phyloP scores from a whole-genome alignment of 2,113 vertebrate genomes.

The Columba livia region DNA sequence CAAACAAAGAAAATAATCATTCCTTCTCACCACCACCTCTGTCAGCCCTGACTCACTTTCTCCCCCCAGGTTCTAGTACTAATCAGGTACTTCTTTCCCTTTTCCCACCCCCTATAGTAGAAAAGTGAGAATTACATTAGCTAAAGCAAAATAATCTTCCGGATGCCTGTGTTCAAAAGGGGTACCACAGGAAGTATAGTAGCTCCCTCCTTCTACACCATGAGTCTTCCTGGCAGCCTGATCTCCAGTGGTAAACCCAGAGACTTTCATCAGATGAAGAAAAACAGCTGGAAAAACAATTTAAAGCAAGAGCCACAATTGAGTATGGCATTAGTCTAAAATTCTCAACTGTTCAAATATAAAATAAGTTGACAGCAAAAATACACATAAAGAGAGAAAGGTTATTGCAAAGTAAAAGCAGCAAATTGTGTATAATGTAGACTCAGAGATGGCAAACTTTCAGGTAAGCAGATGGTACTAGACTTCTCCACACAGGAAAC shows the following conservation, averaged over 20 bases:
- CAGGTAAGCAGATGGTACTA: constrained; percentile 43
- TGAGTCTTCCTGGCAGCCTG: background rate
- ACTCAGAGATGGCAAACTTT: constrained; percentile 25
- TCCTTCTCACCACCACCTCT: background rate
- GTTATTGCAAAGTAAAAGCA: background rate
- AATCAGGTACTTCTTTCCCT: background rate
- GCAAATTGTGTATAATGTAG: background rate
- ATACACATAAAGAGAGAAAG: background rate
- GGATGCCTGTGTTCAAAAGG: background rate
- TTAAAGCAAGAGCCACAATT: background rate
- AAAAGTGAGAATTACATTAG: background rate
- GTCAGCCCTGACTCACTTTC: background rate
- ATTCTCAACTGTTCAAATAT: background rate
- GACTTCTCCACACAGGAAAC: background rate
- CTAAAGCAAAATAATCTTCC: background rate
- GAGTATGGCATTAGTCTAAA: background rate
- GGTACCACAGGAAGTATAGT: background rate
- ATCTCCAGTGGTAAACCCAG: background rate
- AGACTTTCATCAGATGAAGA: background rate
- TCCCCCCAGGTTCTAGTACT: background rate
- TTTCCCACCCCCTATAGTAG: background rate
- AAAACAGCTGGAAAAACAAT: background rate
- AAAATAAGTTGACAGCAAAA: background rate
- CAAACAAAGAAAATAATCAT: background rate
- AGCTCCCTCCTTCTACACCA: background rate